Base-by-base conservation (phyloP, 2,113 vertebrate genomes). In the Pterocles burchelli region DNA sequence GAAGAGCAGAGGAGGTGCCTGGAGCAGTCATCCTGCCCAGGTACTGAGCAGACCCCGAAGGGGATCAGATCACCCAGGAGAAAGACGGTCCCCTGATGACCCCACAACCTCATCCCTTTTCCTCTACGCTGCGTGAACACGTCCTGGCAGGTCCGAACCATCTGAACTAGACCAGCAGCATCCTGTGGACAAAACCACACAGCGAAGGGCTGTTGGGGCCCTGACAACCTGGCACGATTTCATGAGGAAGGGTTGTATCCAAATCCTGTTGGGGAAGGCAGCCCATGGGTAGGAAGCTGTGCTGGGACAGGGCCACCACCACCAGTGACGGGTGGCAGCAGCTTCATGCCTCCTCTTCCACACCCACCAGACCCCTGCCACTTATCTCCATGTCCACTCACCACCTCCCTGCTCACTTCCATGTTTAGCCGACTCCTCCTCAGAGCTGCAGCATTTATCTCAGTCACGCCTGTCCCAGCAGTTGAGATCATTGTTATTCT, bases 201-300 rank as follows among this genome's bases (percentile, higher is more conserved):
- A 38, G 82, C 28, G 57, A 78, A 88, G 59, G 38, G n/a, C 4
- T 8, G 58, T 0, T 83, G 45, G 22, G 22, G 9, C 25, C 72
- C 36, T 33, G 48, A n/a, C 20, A 49, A 9, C 22, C 25, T 26
- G 33, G 13, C 31, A 43, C 1, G 1, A 15, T 59, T 84, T 80
- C 26, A 11, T 57, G 25, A 38, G 65, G 21, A 72, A 31, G 2
- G 6, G 17, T 46, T 0, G 0, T 33, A 70, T 25, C 51, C 7
- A 2, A n/a, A 46, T 33, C 26, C 57, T 54, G 12, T 4, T 33
- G 38, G 21, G 31, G n/a, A 82, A n/a, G 22, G 38, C 79, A 91
- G 54, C 58, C 78, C 26, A 3, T 4, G 25, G 52, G 28, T 36
- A 55, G 65, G 33, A 57, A 31, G 48, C 33, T 66, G 28, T 15